Percentiles rank a stretch among this genome's conserved stretches.
phyloP scores from a whole-genome alignment of 2,888 invertebrate species.

The Lasioglossum malachurum region DNA sequence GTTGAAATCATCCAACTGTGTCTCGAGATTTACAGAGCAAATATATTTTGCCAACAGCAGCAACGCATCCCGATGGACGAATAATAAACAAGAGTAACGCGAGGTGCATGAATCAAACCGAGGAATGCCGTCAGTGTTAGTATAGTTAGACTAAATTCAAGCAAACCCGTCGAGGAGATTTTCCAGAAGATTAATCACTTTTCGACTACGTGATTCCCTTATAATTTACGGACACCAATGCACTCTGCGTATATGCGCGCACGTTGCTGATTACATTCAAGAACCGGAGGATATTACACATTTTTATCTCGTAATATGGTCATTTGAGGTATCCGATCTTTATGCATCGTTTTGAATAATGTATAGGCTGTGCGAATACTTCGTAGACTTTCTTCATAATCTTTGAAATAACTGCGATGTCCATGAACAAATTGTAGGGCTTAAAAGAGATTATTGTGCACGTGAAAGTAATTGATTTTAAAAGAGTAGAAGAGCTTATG shows the following conservation, averaged over 20 bases:
- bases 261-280: neutral
- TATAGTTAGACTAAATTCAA: neutral
- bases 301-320: too few species aligned
- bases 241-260: neutral
- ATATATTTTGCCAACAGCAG: constrained; percentile 1
- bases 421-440: neutral
- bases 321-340: neutral
- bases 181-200: constrained; percentile 12
- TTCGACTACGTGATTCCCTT: neutral
- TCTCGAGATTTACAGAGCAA: neutral
- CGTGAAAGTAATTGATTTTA: neutral
- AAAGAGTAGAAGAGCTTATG: too few species aligned
- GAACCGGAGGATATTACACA: too few species aligned
- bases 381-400: too few species aligned
- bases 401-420: neutral
- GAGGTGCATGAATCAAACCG: constrained; percentile 2
- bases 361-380: too few species aligned
- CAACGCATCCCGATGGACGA: constrained; percentile 1
- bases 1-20: neutral
- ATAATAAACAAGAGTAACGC: constrained; percentile 25
- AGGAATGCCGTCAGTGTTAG: neutral
- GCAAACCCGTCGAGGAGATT: neutral
- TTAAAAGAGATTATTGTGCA: neutral
- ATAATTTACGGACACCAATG: neutral
- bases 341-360: neutral